Conservation (phyloP, 2,113 vertebrate genomes). For the Pelobates fuscus region DNA sequence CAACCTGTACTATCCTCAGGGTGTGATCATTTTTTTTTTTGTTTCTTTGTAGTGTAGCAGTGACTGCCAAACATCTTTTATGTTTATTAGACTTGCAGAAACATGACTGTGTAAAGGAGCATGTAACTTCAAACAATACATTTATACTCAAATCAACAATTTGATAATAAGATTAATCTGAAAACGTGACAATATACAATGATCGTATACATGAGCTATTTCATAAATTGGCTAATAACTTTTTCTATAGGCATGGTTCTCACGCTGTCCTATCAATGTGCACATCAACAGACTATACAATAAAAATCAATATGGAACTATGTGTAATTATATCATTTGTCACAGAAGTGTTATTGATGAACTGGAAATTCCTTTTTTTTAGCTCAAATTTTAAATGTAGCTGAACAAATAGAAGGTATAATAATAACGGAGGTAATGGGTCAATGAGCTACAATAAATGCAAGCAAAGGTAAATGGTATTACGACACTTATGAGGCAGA, state of each 20-base stretch:
- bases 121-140: slow-evolving; percentile 26
- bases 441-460: too few species aligned
- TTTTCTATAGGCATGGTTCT: neutral
- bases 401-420: neutral
- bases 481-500: too few species aligned
- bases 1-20: slow-evolving; percentile 39
- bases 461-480: too few species aligned
- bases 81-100: slow-evolving; percentile 42
- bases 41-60: slow-evolving; percentile 11
- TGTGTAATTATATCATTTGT: neutral
- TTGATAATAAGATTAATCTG: neutral
- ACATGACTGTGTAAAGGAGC: slow-evolving; percentile 31
- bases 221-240: neutral
- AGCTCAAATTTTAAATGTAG: neutral
- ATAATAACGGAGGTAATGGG: neutral
- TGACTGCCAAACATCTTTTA: slow-evolving; percentile 40
- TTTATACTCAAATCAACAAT: slow-evolving; percentile 17
- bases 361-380: neutral
- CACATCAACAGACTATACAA: neutral
- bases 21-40: slow-evolving; percentile 27
- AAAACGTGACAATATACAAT: neutral
- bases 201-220: neutral
- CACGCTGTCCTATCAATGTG: neutral
- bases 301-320: too few species aligned
- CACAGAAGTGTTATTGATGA: neutral